phyloP scores from a whole-genome alignment of 1,140 invertebrate genomes.

The Drosophila pachea region DNA sequence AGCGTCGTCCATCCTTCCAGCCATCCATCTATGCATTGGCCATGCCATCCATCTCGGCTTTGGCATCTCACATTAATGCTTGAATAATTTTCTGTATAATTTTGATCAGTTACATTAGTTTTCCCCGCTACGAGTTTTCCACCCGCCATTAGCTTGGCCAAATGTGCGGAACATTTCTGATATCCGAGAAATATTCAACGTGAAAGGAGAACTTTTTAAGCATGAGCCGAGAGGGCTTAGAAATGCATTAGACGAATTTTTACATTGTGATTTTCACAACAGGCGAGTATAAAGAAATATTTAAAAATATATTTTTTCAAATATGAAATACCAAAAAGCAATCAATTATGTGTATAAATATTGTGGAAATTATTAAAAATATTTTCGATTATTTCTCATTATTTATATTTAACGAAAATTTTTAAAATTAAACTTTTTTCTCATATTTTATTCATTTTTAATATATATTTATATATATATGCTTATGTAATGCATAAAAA shows the following conservation, averaged over 20 bases:
- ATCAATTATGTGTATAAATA: too few species aligned
- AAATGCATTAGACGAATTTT: too few species aligned
- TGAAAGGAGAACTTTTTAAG: neutral
- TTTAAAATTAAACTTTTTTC: too few species aligned
- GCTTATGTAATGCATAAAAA: too few species aligned
- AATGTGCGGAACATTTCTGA: constrained; percentile 53
- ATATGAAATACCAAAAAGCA: too few species aligned
- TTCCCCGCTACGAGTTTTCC: constrained; percentile 25
- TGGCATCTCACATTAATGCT: constrained; percentile 74
- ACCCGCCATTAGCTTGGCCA: constrained; percentile 24
- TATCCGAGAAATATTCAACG: constrained; percentile 17
- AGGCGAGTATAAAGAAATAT: too few species aligned
- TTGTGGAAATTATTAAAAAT: too few species aligned
- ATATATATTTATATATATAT: neutral
- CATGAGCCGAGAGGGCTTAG: neutral
- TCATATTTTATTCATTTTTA: neutral
- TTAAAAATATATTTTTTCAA: too few species aligned
- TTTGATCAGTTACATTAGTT: constrained; percentile 71
- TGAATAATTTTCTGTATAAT: constrained; percentile 69
- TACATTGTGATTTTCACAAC: too few species aligned
- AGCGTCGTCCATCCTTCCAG: constrained; percentile 6
- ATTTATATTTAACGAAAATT: too few species aligned
- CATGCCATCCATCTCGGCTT: constrained; percentile 69
- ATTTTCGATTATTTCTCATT: too few species aligned
- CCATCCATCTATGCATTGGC: constrained; percentile 41